phyloP scores from a whole-genome alignment of 2,888 invertebrate species.

The Sylvicola fuscatus region DNA sequence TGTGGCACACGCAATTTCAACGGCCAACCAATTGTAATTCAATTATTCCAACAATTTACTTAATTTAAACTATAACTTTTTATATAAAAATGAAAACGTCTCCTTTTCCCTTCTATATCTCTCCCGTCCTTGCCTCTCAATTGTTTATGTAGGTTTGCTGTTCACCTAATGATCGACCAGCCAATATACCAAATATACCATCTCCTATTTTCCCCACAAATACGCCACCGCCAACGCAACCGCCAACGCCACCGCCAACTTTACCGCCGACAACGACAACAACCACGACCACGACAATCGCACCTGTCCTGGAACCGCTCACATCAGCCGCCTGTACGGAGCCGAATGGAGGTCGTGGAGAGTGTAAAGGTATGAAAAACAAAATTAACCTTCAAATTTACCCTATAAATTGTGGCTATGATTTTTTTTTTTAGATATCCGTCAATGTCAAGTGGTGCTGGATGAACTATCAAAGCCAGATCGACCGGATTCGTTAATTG shows the following conservation, averaged over 20 bases:
- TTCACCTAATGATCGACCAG: slow-evolving; percentile 4
- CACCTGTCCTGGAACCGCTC: slow-evolving; percentile 3
- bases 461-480: no score
- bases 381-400: slow-evolving; percentile 5
- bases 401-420: slow-evolving; percentile 3
- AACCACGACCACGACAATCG: slow-evolving; percentile 3
- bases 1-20: slow-evolving; percentile 17
- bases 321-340: background rate
- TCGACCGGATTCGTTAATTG: no score
- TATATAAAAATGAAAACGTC: no score
- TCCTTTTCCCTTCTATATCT: no score
- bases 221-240: slow-evolving; percentile 1
- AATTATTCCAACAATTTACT: no score
- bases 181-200: no score
- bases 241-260: slow-evolving; percentile 1
- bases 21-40: slow-evolving; percentile 20
- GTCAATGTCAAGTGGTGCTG: slow-evolving; percentile 2
- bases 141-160: slow-evolving; percentile 7
- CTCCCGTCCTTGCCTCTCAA: no score
- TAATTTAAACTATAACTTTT: no score
- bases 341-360: background rate
- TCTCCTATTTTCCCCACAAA: no score
- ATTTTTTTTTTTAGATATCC: slow-evolving; percentile 5
- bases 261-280: background rate
- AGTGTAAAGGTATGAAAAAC: slow-evolving; percentile 3